Percentiles rank a stretch among this genome's conserved stretches.
Conservation (phyloP, 2,797 vertebrate genomes). For the Protonibea diacanthus region DNA sequence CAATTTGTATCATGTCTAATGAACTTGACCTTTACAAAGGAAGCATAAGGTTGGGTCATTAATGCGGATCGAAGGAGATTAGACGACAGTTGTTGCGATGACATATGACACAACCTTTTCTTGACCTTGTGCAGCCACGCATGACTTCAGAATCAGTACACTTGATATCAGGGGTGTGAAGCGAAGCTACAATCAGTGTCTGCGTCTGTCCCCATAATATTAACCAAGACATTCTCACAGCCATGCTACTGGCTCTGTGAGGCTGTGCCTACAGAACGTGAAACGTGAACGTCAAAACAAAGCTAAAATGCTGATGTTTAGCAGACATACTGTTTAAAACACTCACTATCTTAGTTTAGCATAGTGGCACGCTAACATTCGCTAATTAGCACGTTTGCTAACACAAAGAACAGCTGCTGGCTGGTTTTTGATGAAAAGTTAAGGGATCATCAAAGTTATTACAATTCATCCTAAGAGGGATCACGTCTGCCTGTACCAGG, state of each 20-base stretch:
- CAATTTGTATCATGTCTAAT: constrained; percentile 39
- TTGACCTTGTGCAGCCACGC: constrained; percentile 61
- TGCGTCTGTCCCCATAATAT: background rate
- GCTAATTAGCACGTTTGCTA: background rate
- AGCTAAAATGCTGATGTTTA: background rate
- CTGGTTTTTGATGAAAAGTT: background rate
- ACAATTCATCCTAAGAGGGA: background rate
- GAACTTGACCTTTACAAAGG: constrained; percentile 55
- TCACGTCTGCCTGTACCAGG: background rate
- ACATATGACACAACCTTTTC: constrained; percentile 62
- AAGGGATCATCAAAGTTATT: background rate
- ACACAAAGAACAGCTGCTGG: background rate
- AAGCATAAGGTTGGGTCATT: constrained; percentile 45
- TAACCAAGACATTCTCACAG: background rate
- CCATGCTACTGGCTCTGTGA: background rate
- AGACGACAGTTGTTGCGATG: constrained; percentile 42
- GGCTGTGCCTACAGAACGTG: background rate
- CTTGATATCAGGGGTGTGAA: constrained; percentile 27
- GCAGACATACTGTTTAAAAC: background rate
- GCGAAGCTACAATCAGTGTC: constrained; percentile 11
- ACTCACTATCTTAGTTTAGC: background rate
- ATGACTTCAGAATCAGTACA: constrained; percentile 47
- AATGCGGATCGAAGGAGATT: constrained; percentile 56
- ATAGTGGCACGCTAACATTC: background rate
- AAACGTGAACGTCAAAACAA: background rate